These are phyloP conservation scores for Pelosia muscerda DNA, from an alignment of 2,888 invertebrate species.

Conservation along the genomic window DNA sequence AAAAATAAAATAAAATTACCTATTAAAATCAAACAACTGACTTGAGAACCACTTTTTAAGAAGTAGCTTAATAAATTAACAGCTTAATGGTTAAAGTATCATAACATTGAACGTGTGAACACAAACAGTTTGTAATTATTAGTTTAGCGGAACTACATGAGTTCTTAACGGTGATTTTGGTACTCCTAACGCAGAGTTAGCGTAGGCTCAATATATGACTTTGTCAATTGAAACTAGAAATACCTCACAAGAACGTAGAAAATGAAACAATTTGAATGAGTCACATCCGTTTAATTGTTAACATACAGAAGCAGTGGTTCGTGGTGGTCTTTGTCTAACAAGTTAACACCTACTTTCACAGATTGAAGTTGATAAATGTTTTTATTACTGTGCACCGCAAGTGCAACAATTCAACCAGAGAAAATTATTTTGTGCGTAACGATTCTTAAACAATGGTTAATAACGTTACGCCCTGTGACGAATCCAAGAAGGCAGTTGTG, in stretches of 20 bases:
- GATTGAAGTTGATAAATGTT: constrained; percentile 69
- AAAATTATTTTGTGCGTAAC: constrained; percentile 77
- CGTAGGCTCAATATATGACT: constrained; percentile 32
- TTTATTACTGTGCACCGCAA: constrained; percentile 71
- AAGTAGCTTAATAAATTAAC: not conserved
- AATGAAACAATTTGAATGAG: constrained; percentile 55
- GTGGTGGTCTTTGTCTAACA: constrained; percentile 73
- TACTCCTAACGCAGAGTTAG: constrained; percentile 27
- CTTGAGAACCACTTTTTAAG: too few relatives aligned
- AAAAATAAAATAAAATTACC: too few relatives aligned
- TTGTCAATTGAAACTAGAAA: constrained; percentile 22
- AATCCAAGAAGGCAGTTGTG: constrained; percentile 66
- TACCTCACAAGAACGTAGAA: constrained; percentile 49
- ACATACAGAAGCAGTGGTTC: constrained; percentile 61
- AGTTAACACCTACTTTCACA: constrained; percentile 72
- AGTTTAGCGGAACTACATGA: not conserved
- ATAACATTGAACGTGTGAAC: constrained; percentile 4
- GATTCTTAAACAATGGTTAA: constrained; percentile 77
- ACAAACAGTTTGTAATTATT: constrained; percentile 9
- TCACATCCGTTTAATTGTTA: constrained; percentile 66
- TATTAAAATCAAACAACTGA: too few relatives aligned
- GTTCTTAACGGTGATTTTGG: constrained; percentile 14
- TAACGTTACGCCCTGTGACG: constrained; percentile 69
- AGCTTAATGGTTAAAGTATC: not conserved
- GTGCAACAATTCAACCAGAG: constrained; percentile 74